Conservation (phyloP, 2,113 vertebrate genomes). For the Odocoileus virginianus region DNA sequence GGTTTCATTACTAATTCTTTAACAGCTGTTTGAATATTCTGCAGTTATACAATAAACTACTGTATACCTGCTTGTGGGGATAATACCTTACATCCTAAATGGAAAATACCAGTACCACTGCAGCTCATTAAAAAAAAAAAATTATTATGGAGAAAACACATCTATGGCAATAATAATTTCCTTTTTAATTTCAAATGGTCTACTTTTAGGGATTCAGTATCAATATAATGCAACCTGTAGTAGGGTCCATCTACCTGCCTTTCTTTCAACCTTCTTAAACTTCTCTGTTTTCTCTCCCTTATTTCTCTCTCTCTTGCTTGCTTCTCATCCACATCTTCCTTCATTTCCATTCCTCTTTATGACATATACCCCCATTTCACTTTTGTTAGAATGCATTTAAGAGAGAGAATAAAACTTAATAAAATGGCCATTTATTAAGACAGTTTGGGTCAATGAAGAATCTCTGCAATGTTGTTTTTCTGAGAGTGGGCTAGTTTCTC, state of each 20-base stretch:
- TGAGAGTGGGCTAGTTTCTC: background rate
- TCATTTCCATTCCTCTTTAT: background rate
- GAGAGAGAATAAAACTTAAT: background rate
- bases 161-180: background rate
- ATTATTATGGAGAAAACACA: background rate
- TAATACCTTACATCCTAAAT: background rate
- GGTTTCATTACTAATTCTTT: background rate
- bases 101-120: background rate
- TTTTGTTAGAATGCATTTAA: background rate
- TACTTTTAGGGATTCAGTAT: background rate
- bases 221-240: background rate
- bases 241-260: background rate
- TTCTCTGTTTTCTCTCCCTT: background rate
- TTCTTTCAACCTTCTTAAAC: background rate
- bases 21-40: background rate
- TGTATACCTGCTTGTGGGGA: background rate
- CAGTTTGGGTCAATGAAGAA: background rate
- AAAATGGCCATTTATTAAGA: background rate
- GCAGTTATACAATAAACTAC: background rate
- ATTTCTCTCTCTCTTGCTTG: background rate
- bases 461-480: conserved; percentile 42
- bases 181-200: background rate
- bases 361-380: background rate
- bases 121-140: background rate
- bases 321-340: background rate